These are phyloP conservation scores for Riparia riparia DNA, from an alignment of 2,113 vertebrate species.

Conservation along the genomic window DNA sequence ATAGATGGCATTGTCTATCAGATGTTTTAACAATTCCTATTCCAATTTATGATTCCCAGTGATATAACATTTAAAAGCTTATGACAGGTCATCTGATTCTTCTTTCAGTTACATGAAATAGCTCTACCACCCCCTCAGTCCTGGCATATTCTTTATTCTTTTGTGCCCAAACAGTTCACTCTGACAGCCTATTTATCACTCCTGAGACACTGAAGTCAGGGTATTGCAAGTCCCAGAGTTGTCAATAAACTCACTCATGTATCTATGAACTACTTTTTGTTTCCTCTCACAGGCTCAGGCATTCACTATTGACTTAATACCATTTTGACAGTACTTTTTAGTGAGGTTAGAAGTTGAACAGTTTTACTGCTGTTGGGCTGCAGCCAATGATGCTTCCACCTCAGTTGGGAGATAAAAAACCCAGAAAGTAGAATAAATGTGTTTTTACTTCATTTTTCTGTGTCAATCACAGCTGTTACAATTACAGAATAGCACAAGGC, in stretches of 20 bases:
- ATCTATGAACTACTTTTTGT: conserved; percentile 59
- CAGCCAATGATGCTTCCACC: conserved; percentile 43
- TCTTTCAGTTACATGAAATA: not conserved
- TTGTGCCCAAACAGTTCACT: not conserved
- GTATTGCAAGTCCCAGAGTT: not conserved
- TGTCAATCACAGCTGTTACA: conserved; percentile 43
- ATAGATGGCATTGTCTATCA: not conserved
- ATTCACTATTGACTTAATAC: conserved; percentile 64
- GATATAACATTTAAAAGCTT: not conserved
- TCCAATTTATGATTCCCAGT: not conserved
- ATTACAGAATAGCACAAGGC: conserved; percentile 24
- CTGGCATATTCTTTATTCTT: not conserved
- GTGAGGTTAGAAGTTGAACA: conserved; percentile 45
- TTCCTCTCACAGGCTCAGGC: conserved; percentile 44
- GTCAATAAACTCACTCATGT: conserved; percentile 50
- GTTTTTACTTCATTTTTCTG: conserved; percentile 34
- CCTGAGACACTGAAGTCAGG: not conserved
- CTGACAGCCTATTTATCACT: conserved; percentile 39
- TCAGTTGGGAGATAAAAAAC: not conserved
- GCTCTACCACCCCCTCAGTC: fast-evolving
- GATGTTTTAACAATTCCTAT: not conserved
- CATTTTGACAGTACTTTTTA: conserved; percentile 49
- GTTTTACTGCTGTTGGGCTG: conserved; percentile 44
- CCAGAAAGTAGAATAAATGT: conserved; percentile 40
- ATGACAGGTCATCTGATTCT: not conserved